Percentiles rank a stretch among this genome's conserved stretches.
Evolutionary conservation across 2,113 vertebrate genomes (phyloP).

Genomic region (Ornithorhynchus anatinus): DNA sequence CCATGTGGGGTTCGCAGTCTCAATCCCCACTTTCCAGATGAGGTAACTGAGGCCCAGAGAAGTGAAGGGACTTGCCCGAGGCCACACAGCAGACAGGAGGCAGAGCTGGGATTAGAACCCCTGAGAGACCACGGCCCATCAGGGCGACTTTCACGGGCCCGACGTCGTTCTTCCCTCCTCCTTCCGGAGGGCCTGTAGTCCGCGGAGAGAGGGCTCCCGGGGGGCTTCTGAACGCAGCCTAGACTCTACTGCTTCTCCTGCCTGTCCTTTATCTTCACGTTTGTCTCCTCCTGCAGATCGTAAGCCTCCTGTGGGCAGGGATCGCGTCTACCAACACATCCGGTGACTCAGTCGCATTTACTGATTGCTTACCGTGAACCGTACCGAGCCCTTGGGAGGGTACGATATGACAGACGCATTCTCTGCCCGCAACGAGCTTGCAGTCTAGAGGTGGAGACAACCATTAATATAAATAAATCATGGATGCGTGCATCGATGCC

Average conservation of each 20-base stretch:
- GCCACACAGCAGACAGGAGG: no score
- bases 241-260: neutral
- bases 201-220: neutral
- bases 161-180: neutral
- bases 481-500: no score
- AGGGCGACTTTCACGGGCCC: neutral
- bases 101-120: no score
- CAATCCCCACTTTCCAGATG: no score
- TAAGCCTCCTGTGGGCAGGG: neutral
- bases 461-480: no score
- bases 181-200: neutral
- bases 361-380: neutral
- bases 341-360: neutral
- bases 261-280: neutral
- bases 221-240: accelerated
- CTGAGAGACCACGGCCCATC: no score
- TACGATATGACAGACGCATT: neutral
- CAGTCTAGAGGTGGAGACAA: no score
- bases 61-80: no score
- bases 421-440: neutral
- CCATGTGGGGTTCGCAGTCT: no score
- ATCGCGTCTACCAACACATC: neutral
- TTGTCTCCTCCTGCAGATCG: neutral
- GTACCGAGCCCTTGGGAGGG: accelerated
- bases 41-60: no score